Evolutionary conservation across 64 coral and sea anemone species (phyloP), one percentile per base, ranked within the genome.

Genomic region (Pachyseris speciosa): DNA sequence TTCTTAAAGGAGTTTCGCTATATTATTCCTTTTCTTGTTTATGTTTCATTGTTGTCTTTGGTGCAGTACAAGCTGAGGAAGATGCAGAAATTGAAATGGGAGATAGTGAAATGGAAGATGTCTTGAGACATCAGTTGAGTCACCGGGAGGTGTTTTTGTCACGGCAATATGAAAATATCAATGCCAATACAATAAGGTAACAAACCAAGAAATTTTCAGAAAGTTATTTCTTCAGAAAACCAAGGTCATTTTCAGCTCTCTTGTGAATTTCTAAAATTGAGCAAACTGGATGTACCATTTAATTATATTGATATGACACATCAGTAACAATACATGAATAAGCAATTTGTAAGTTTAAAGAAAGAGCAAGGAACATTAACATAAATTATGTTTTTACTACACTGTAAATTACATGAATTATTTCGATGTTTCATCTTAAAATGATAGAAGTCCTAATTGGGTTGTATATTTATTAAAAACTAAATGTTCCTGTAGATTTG

Each of bases 11-110:
- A 25, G 20, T 9, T 61, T 24, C 8, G 58, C 24, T 25, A 27
- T 16, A 61, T 25, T 61, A 25, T 61, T 11, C 4, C 11, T 45
- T 6, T 45, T 45, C 43, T 6, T 11, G 11, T 45, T 45, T 45
- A 45, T 45, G 4, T 45, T 45, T 11, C 4, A 4, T 61, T 39
- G 9, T 38, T 22, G 20, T 11, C 31, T 63, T 73, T 7, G 15
- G 17, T 28, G 26, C 67, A 98, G 97, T 92, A 19, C 91, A 94
- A 87, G 97, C 97, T 64, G 97, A 99, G 74, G 97, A 99, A 70
- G 97, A 99, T 90, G 97, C 97, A 29, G 97, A 99, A 83, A 93
- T 99, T 86, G 97, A 99, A 60, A 99, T 99, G 97, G 97, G 97
- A 37, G 97, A 99, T 19, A 67, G 44, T 12, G 97, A 99, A 78